Percentiles rank a stretch among this genome's conserved stretches.
Evolutionary conservation across 2,888 invertebrate genomes (phyloP).

Genomic region (Villa cingulata): DNA sequence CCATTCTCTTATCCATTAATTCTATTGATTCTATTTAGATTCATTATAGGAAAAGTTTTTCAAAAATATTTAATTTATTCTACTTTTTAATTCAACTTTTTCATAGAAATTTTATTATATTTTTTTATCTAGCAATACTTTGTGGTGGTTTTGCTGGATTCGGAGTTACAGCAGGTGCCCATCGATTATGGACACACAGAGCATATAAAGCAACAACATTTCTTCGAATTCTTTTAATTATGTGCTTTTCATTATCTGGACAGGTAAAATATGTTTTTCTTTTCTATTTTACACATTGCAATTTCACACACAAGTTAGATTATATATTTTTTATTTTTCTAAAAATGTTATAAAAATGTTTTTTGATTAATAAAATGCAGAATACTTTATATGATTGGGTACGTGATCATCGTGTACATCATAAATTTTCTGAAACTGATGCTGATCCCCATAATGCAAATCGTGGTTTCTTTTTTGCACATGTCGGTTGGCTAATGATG

Average conservation of each 20-base stretch:
- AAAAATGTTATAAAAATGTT: too few relatives aligned
- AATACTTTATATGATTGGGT: slow-evolving; percentile 83
- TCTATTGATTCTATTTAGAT: too few relatives aligned
- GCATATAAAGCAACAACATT: slow-evolving; percentile 52
- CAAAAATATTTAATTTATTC: too few relatives aligned
- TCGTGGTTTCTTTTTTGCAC: slow-evolving; percentile 82
- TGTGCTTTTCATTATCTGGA: slow-evolving; percentile 49
- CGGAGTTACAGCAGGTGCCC: slow-evolving; percentile 55
- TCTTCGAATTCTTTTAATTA: slow-evolving; percentile 43
- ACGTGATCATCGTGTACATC: slow-evolving; percentile 64
- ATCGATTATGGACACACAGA: slow-evolving; percentile 53
- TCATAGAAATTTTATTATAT: too few relatives aligned
- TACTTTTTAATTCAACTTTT: too few relatives aligned
- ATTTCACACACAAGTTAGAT: too few relatives aligned
- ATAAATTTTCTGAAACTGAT: slow-evolving; percentile 68
- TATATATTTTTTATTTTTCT: too few relatives aligned
- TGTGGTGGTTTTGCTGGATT: slow-evolving; percentile 47
- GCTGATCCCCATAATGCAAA: slow-evolving; percentile 73
- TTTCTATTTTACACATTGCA: not conserved
- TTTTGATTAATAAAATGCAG: slow-evolving; percentile 29
- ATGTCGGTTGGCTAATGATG: slow-evolving; percentile 86
- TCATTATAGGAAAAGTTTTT: too few relatives aligned
- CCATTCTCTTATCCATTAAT: too few relatives aligned
- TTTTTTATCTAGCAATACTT: slow-evolving; percentile 33
- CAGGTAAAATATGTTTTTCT: slow-evolving; percentile 39